Conservation (phyloP, 2,797 vertebrate species). For the Masticophis lateralis region DNA sequence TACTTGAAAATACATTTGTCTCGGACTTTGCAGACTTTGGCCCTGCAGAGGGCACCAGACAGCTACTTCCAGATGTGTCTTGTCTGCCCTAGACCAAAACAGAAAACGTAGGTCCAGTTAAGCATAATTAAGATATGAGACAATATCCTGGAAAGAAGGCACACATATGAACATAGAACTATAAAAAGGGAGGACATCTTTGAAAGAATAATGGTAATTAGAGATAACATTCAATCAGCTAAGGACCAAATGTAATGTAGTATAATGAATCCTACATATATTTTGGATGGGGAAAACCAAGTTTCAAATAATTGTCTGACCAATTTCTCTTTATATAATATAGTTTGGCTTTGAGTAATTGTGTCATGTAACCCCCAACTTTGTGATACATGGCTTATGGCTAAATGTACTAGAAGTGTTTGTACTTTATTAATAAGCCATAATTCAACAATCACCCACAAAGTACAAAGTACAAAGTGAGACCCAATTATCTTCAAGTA, state of each 20-base stretch:
- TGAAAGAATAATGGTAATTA: not conserved
- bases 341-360: not conserved
- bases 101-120: not conserved
- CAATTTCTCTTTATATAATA: not conserved
- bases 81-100: not conserved
- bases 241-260: not conserved
- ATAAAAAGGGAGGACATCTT: not conserved
- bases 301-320: not conserved
- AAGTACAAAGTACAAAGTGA: not conserved
- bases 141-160: too few species aligned
- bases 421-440: not conserved
- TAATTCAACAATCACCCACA: not conserved
- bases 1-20: not conserved
- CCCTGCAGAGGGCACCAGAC: slow-evolving; percentile 13
- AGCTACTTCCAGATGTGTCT: not conserved
- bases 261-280: not conserved
- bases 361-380: not conserved
- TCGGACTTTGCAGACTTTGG: not conserved
- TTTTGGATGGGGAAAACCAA: not conserved
- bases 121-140: not conserved
- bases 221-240: not conserved
- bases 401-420: not conserved
- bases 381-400: not conserved
- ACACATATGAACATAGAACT: not conserved
- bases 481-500: not conserved